Evolutionary conservation across 1,140 invertebrate species (phyloP).

Genomic region (Drosophila lini): DNA sequence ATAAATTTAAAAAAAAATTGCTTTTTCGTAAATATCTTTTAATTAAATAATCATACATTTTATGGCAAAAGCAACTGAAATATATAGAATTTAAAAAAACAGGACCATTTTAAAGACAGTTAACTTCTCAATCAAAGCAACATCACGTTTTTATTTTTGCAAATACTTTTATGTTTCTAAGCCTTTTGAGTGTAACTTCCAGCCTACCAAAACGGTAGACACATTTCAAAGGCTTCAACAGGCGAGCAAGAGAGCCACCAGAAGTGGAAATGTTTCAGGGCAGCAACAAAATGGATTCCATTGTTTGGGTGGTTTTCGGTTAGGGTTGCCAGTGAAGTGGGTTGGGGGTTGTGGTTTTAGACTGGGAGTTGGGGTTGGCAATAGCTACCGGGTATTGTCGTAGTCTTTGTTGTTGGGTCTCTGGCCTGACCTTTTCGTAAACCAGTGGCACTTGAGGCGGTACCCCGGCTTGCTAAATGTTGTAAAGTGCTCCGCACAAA

Average conservation of each 20-base stretch:
- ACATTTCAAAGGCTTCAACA: slow-evolving; percentile 62
- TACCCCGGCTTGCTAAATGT: slow-evolving; percentile 30
- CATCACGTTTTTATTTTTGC: background rate
- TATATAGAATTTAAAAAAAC: background rate
- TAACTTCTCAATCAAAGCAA: background rate
- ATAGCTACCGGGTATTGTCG: slow-evolving; percentile 10
- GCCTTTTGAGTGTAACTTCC: slow-evolving; percentile 6
- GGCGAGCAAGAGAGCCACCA: slow-evolving; percentile 16
- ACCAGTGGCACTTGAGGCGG: slow-evolving; percentile 50
- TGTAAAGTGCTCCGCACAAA: slow-evolving; percentile 44
- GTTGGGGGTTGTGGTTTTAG: slow-evolving; percentile 26
- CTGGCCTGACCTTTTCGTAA: slow-evolving; percentile 38
- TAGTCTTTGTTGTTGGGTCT: slow-evolving; percentile 18
- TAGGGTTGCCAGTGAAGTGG: slow-evolving; percentile 19
- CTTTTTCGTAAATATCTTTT: background rate
- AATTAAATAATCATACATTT: background rate
- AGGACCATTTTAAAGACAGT: background rate
- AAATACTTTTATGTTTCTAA: background rate
- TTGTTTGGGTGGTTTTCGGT: slow-evolving; percentile 49
- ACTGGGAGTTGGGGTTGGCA: background rate
- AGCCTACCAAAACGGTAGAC: slow-evolving; percentile 19
- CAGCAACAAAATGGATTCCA: slow-evolving; percentile 54
- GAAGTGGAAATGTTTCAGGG: slow-evolving; percentile 52
- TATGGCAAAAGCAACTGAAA: background rate
- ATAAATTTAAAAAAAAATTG: background rate